These are phyloP conservation scores for Ctena decussata DNA, from an alignment of 2,888 invertebrate genomes.

Conservation along the genomic window DNA sequence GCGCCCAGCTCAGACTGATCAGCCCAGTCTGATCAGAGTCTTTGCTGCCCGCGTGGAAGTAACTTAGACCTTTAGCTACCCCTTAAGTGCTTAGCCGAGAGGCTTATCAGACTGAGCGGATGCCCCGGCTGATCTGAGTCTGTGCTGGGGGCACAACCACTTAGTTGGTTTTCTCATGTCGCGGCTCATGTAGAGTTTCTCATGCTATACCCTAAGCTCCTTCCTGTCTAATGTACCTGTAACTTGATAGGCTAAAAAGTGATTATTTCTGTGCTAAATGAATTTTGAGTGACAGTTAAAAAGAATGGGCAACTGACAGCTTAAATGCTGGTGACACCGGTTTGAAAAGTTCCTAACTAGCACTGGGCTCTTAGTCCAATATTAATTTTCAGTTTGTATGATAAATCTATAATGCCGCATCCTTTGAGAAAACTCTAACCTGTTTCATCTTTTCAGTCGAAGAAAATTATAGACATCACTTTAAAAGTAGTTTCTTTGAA, in stretches of 20 bases:
- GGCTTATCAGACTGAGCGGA: too few species aligned
- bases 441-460: not conserved
- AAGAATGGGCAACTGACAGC: not conserved
- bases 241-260: not conserved
- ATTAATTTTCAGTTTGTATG: not conserved
- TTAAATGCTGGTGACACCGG: not conserved
- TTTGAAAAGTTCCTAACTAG: not conserved
- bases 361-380: not conserved
- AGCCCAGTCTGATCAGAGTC: too few species aligned
- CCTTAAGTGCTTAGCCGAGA: too few species aligned
- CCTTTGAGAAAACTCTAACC: not conserved
- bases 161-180: too few species aligned
- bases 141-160: too few species aligned
- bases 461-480: not conserved
- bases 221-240: too few species aligned
- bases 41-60: too few species aligned
- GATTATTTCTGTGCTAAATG: not conserved
- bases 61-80: too few species aligned
- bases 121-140: too few species aligned
- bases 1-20: too few species aligned
- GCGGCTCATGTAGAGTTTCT: too few species aligned
- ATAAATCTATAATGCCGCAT: not conserved
- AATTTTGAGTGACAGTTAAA: conserved; percentile 1
- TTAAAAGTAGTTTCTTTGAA: not conserved
- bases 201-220: too few species aligned